Conservation (phyloP, 2,888 invertebrate genomes). For the Podabrus alpinus region DNA sequence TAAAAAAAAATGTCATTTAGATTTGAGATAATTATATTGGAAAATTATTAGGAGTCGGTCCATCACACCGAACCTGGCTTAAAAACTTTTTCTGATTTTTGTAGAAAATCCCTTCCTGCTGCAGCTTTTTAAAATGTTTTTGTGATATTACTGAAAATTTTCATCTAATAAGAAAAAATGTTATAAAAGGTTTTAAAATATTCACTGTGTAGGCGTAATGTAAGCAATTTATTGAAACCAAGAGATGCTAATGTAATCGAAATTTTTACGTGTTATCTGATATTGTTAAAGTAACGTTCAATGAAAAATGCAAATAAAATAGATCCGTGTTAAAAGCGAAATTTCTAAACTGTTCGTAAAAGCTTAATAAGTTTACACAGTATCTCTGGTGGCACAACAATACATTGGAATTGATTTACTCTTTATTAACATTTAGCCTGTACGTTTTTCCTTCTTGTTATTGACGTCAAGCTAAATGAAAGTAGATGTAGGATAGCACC, state of each 20-base stretch:
- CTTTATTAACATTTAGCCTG: slow-evolving; percentile 20
- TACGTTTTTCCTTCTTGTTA: slow-evolving; percentile 23
- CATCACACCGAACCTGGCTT: background rate
- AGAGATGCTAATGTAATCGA: background rate
- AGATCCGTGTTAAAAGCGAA: slow-evolving; percentile 23
- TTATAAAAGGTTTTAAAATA: background rate
- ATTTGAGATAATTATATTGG: background rate
- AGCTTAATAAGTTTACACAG: slow-evolving; percentile 29
- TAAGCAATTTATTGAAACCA: background rate
- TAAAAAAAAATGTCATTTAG: background rate
- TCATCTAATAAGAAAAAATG: background rate
- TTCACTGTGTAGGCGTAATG: background rate
- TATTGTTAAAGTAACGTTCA: slow-evolving; percentile 1
- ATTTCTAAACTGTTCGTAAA: slow-evolving; percentile 26
- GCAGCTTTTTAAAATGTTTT: background rate
- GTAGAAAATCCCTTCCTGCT: background rate
- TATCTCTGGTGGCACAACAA: slow-evolving; percentile 24
- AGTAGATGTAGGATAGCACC: slow-evolving; percentile 26
- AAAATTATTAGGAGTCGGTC: background rate
- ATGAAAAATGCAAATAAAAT: slow-evolving; percentile 2
- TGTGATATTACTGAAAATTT: background rate
- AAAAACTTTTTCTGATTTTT: background rate
- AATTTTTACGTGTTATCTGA: background rate
- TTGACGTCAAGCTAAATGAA: slow-evolving; percentile 27
- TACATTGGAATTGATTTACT: slow-evolving; percentile 20